These are phyloP conservation scores for Callipepla squamata DNA, from an alignment of 2,113 vertebrate species.

Conservation along the genomic window DNA sequence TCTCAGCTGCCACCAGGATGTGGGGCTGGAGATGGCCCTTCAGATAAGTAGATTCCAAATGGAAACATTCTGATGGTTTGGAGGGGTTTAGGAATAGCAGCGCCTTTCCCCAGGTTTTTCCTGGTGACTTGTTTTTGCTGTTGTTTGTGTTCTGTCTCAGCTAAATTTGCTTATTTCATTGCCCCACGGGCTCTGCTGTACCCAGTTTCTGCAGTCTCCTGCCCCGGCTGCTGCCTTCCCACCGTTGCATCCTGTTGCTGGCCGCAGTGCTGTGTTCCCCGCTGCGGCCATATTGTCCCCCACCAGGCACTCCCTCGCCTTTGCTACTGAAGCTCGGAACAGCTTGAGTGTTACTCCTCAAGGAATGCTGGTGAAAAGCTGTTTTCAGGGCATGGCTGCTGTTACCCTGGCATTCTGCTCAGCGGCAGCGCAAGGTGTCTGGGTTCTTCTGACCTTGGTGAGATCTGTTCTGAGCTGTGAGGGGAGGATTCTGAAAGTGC, in stretches of 20 bases:
- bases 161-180: background rate
- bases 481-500: background rate
- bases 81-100: background rate
- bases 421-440: no score
- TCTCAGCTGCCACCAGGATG: constrained; percentile 63
- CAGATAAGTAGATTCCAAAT: constrained; percentile 42
- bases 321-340: background rate
- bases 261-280: background rate
- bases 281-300: background rate
- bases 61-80: background rate
- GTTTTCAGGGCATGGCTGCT: background rate
- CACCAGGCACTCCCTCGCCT: background rate
- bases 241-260: background rate
- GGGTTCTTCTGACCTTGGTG: background rate
- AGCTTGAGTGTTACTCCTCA: background rate
- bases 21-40: background rate
- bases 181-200: background rate
- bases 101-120: background rate
- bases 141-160: background rate
- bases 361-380: background rate
- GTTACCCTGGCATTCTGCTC: background rate
- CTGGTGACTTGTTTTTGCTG: background rate
- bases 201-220: background rate
- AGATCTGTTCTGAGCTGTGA: background rate
- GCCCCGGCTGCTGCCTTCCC: background rate